Evolutionary conservation across 1,140 invertebrate species (phyloP), one percentile per base, ranked within the genome.

Genomic region (Globodera rostochiensis): DNA sequence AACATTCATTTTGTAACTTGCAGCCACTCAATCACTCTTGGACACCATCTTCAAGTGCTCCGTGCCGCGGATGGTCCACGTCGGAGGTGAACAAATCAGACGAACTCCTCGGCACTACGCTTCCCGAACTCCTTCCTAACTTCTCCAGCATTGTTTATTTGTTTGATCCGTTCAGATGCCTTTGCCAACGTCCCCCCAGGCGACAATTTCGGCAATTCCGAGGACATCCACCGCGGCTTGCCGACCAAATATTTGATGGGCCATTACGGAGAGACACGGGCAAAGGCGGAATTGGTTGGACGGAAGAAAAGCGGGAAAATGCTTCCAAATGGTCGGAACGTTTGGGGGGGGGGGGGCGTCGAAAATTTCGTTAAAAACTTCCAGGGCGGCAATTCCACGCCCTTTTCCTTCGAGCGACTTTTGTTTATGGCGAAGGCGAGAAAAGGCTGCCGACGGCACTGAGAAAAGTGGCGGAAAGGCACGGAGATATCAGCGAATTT

Each of bases 181-280:
- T 84, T 66, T 47, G 85, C 84, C 19, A 87, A 87, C 45, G 25
- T 85, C 25, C 84, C 84, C n/a, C 49, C 83, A 60, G 50, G 74
- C 8, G 84, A 85, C 71, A 85, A 85, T 73, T 85, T 85, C 57
- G 84, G 84, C 8, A 87, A 21, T 6, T 81, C 82, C 6, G 84
- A 85, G 69, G 82, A 57, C 45, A 82, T 85, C 19, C 84, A 85
- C 60, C 49, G 71, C 69, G 69, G 71, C 25, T 36, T 79, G n/a
- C 85, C 85, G 11, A 74, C 80, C 49, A 67, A 57, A 67, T 86
- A 53, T 60, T 64, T 85, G 25, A 77, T 85, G 8, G 84, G 84
- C 21, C 25, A 86, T 25, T 85, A 85, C 73, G 84, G 84, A 47
- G 77, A 85, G 73, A 85, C 82, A 15, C 67, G 79, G 50, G 73